Evolutionary conservation across 2,888 invertebrate genomes (phyloP), one percentile per base, ranked within the genome.

Genomic region (Mactromeris polynyma): DNA sequence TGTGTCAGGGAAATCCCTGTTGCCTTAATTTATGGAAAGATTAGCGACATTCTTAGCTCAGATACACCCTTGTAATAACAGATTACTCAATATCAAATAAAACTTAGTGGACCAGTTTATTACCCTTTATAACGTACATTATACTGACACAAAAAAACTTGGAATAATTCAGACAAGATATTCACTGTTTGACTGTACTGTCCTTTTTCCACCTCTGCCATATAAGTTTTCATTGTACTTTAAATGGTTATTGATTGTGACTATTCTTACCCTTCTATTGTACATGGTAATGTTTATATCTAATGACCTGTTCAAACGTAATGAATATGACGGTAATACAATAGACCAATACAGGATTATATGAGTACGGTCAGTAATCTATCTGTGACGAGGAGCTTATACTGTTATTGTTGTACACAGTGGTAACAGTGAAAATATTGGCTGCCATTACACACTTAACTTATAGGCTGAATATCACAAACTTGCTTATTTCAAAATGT

Each of bases 391-490:
- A n/a, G 21, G 14, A 17, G 36, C 19, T 36, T 33, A 36, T 73
- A 58, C n/a, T 17, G 14, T 73, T 73, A 73, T 73, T 26, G 36
- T 33, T 21, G 36, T 73, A 33, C 73, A 36, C 17, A 31, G 11
- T 69, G 33, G 73, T 73, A 33, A 73, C 73, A 73, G 36, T 73
- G 36, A 73, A 73, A 73, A 73, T 73, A 73, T 73, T 73, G 73
- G 33, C 73, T 7, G 19, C 14, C 21, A 26, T 73, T 17, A 73
- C 36, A 33, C 33, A 26, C 11, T 73, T 33, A 73, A 33, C 4
- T n/a, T 36, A 73, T 73, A 33, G 1, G 9, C 36, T 73, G 19
- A 73, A 17, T 36, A 19, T 17, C 14, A 73, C 17, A 33, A 36
- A 69, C 33, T 1, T 46, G 46, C 46, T 64, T 6, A 64, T 64